Conservation (phyloP, 1,140 invertebrate species). For the Armadillidium nasatum region DNA sequence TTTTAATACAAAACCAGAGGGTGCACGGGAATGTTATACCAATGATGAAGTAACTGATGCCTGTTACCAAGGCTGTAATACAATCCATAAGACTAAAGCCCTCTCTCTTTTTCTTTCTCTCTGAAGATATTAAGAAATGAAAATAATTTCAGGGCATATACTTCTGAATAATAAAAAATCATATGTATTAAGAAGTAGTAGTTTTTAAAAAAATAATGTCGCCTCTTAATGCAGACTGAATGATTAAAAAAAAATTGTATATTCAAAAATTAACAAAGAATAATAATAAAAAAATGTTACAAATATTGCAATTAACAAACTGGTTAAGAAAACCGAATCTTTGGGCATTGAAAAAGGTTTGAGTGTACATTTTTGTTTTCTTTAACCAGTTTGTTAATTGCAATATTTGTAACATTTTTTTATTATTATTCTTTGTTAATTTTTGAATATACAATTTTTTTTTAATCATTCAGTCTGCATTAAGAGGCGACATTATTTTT, state of each 20-base stretch:
- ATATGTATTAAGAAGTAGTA: no score
- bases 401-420: not conserved
- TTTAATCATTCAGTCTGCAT: no score
- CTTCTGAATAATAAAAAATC: no score
- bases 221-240: no score
- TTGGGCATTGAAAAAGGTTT: conserved; percentile 10
- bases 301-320: not conserved
- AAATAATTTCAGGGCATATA: not conserved
- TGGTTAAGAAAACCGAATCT: not conserved
- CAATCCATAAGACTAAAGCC: conserved; percentile 25
- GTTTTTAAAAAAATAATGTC: no score
- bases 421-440: not conserved
- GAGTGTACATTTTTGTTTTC: not conserved
- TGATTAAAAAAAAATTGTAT: not conserved
- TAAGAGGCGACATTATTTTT: no score
- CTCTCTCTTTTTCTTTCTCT: not conserved
- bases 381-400: not conserved
- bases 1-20: conserved; percentile 45
- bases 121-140: not conserved
- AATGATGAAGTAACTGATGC: conserved; percentile 40
- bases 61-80: conserved; percentile 33
- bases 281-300: not conserved
- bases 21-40: conserved; percentile 43
- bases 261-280: not conserved
- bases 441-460: not conserved